phyloP scores from a whole-genome alignment of 2,113 vertebrate genomes.

The Tylochromis polylepis region DNA sequence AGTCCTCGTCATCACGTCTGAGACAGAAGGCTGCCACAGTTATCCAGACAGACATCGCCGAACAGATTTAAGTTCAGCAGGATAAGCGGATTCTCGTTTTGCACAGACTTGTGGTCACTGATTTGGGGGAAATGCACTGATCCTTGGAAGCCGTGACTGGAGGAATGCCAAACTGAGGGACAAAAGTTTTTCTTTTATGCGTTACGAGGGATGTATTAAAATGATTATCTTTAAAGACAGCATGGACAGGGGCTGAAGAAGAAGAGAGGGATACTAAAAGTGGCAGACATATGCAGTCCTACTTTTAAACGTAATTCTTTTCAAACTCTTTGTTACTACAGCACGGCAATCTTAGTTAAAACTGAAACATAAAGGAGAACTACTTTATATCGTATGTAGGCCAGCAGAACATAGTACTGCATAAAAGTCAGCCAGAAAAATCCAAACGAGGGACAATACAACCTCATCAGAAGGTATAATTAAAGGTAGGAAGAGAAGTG shows the following conservation, averaged over 20 bases:
- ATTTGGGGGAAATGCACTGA: background rate
- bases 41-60: background rate
- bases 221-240: background rate
- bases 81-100: background rate
- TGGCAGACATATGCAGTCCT: background rate
- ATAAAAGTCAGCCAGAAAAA: background rate
- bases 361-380: background rate
- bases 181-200: no score
- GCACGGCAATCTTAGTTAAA: background rate
- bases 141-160: background rate
- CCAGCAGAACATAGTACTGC: background rate
- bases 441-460: background rate
- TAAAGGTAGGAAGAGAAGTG: background rate
- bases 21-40: background rate
- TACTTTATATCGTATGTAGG: background rate
- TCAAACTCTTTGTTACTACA: background rate
- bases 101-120: background rate
- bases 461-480: background rate
- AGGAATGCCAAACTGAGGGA: no score
- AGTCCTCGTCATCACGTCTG: background rate
- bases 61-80: rapidly evolving
- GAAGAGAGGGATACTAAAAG: background rate
- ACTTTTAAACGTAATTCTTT: background rate
- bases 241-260: background rate
- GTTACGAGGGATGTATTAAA: background rate